Percentiles rank a stretch among this genome's conserved stretches.
Conservation (phyloP, 2,113 vertebrate species). For the Lipophrys pholis region DNA sequence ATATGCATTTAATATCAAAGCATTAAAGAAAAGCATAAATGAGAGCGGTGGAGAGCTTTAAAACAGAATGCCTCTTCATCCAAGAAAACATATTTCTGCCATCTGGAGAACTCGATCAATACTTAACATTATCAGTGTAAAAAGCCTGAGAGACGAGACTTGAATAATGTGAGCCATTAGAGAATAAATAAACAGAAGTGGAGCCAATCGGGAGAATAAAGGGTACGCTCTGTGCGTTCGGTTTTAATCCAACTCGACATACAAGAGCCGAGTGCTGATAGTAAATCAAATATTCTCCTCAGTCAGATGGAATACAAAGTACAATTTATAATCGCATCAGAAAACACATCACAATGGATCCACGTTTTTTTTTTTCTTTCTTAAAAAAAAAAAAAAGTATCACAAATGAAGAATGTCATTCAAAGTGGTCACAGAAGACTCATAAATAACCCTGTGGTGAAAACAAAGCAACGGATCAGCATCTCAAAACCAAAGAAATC, state of each 20-base stretch:
- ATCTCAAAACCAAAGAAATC: not conserved
- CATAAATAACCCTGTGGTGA: slow-evolving; percentile 84
- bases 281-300: not conserved
- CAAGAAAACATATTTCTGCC: not conserved
- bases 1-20: slow-evolving; percentile 22
- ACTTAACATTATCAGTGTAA: slow-evolving; percentile 12
- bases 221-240: not conserved
- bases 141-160: slow-evolving; percentile 15
- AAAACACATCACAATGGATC: not conserved
- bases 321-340: not conserved
- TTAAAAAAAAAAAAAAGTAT: not conserved
- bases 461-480: not conserved
- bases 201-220: slow-evolving; percentile 11
- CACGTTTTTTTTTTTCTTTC: not conserved
- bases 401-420: slow-evolving; percentile 82
- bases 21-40: not conserved
- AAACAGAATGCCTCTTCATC: not conserved
- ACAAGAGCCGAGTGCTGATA: too few species aligned
- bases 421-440: slow-evolving; percentile 86
- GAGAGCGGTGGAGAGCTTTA: not conserved
- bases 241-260: slow-evolving; percentile 21
- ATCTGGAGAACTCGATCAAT: not conserved
- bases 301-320: not conserved
- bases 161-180: slow-evolving; percentile 19
- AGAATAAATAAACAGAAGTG: slow-evolving; percentile 38